Evolutionary conservation across 2,113 vertebrate genomes (phyloP).

Genomic region (Tragulus kanchil): DNA sequence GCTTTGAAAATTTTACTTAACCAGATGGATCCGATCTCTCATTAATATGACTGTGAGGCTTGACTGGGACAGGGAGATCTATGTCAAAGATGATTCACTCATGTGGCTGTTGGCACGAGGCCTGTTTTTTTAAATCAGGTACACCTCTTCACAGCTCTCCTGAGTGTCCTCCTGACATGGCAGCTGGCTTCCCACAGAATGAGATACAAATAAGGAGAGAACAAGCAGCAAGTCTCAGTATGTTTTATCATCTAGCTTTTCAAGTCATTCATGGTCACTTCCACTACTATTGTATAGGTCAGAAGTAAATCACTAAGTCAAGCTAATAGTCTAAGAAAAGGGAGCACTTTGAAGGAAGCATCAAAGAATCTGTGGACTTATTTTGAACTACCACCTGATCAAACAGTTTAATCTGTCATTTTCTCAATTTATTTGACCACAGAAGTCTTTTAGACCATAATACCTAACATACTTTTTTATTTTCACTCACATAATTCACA

Average conservation of each 20-base stretch:
- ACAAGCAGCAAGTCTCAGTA: not conserved
- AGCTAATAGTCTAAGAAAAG: not conserved
- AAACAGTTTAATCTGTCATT: not conserved
- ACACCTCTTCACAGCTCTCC: not conserved
- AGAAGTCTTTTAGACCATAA: not conserved
- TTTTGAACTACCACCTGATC: not conserved
- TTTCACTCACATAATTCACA: not conserved
- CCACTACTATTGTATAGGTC: not conserved
- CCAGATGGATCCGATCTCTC: not conserved
- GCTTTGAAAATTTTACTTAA: constrained; percentile 7
- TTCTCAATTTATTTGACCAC: not conserved
- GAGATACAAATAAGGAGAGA: not conserved
- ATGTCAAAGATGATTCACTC: not conserved
- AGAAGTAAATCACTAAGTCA: not conserved
- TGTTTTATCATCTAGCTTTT: not conserved
- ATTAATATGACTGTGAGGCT: not conserved
- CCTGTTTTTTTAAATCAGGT: not conserved
- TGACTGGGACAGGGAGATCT: not conserved
- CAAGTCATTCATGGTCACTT: not conserved
- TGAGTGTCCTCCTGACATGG: not conserved
- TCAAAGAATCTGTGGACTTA: not conserved
- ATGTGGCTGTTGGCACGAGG: not conserved
- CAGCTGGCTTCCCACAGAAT: not conserved
- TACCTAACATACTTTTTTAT: not conserved
- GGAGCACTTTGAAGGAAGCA: not conserved